Conservation (phyloP, 2,113 vertebrate genomes). For the Spea multiplicata region DNA sequence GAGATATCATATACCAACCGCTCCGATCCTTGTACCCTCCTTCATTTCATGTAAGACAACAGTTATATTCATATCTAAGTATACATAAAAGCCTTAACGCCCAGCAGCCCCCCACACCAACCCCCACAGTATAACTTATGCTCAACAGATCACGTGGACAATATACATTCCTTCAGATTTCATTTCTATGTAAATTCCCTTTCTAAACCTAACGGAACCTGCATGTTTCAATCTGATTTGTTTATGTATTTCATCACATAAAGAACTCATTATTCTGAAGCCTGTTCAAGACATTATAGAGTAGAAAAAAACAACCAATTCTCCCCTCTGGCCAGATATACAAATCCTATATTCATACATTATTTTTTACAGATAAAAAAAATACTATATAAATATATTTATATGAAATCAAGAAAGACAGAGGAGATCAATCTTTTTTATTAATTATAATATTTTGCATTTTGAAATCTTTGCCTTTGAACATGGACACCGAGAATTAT, state of each 20-base stretch:
- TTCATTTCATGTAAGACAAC: too few relatives aligned
- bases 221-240: constrained; percentile 47
- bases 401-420: background rate
- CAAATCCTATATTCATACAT: background rate
- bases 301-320: constrained; percentile 1
- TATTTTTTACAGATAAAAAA: background rate
- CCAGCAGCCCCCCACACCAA: background rate
- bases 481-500: background rate
- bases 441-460: background rate
- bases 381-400: too few relatives aligned
- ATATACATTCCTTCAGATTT: constrained; percentile 45
- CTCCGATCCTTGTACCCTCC: too few relatives aligned
- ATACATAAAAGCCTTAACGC: too few relatives aligned
- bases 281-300: constrained; percentile 21
- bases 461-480: background rate
- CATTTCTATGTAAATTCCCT: constrained; percentile 47
- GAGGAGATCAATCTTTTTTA: background rate
- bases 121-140: constrained; percentile 26
- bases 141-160: constrained; percentile 38
- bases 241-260: constrained; percentile 48
- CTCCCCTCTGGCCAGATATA: constrained; percentile 24
- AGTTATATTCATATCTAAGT: too few relatives aligned
- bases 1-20: too few relatives aligned
- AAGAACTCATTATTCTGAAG: constrained; percentile 44
- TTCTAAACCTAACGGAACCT: constrained; percentile 47